Evolutionary conservation across 2,797 vertebrate species (phyloP), one percentile per base, ranked within the genome.

Genomic region (Novumbra hubbsi): DNA sequence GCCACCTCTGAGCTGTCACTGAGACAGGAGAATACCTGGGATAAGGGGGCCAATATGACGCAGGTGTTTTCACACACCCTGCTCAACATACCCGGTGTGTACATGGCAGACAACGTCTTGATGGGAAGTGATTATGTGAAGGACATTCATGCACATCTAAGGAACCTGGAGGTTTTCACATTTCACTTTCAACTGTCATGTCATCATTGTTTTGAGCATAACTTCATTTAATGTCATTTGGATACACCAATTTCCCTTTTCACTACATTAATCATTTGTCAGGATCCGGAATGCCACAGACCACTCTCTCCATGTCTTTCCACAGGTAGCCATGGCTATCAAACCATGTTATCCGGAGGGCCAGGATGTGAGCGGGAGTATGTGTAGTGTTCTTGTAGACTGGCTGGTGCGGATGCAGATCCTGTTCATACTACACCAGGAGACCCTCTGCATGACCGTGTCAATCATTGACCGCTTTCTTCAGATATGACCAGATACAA

Each of bases 401-500:
- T 91, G 90, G 90, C 84, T 92, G 71, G 85, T 90, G 0, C 86
- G 91, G 69, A 80, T 92, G 57, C 90, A 93, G 2, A 34, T 85
- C 16, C 87, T 90, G 34, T 90, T 93, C 30, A 77, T 3, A 2
- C 80, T 94, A n/a, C 79, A 85, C 0, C 85, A 89, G 38, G 92
- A 93, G 70, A 93, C 90, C 0, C 80, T 93, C 81, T 93, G 91
- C 52, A 85, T 91, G 88, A 80, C 91, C n/a, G 85, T 83, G 55
- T 76, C 78, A 68, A 84, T 92, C 60, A 88, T 86, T 0, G 84
- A 92, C 60, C 34, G 72, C 4, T 94, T 88, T 78, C 81, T 93
- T 74, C 87, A 93, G 84, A 88, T 91, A 76, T 74, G 21, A 30
- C 15, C 8, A 48, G 19, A 48, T 69, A 21, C 21, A 21, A 11